phyloP scores from a whole-genome alignment of 2,797 vertebrate genomes.

The Coracias cyanogaster region DNA sequence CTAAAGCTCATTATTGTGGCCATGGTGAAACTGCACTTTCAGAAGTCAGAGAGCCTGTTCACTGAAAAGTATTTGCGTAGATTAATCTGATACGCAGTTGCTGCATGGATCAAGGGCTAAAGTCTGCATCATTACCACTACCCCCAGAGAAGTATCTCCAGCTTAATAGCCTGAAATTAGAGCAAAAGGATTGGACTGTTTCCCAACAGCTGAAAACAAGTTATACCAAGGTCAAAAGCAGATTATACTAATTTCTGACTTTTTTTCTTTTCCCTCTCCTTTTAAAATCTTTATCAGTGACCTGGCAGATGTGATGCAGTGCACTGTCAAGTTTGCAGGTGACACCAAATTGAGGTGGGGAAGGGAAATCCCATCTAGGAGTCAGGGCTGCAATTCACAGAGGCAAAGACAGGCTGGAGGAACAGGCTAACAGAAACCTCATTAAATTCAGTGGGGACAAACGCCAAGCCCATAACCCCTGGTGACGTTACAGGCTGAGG shows the following conservation, averaged over 20 bases:
- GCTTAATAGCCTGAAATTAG: background rate
- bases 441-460: background rate
- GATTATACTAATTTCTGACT: background rate
- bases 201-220: constrained; percentile 12
- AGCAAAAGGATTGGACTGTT: background rate
- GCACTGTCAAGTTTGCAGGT: background rate
- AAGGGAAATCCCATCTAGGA: background rate
- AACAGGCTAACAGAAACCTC: accelerated
- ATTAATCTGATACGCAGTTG: background rate
- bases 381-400: background rate
- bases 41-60: background rate
- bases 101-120: background rate
- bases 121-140: background rate
- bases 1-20: background rate
- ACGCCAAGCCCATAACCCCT: background rate
- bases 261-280: accelerated
- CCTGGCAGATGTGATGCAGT: background rate
- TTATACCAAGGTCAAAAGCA: background rate
- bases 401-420: background rate
- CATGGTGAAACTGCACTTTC: background rate
- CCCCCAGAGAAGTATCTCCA: background rate
- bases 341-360: background rate
- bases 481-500: accelerated
- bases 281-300: background rate
- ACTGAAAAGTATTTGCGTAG: background rate